These are phyloP conservation scores for Pantelozetes paolii DNA, from an alignment of 2,888 invertebrate species.

Conservation along the genomic window DNA sequence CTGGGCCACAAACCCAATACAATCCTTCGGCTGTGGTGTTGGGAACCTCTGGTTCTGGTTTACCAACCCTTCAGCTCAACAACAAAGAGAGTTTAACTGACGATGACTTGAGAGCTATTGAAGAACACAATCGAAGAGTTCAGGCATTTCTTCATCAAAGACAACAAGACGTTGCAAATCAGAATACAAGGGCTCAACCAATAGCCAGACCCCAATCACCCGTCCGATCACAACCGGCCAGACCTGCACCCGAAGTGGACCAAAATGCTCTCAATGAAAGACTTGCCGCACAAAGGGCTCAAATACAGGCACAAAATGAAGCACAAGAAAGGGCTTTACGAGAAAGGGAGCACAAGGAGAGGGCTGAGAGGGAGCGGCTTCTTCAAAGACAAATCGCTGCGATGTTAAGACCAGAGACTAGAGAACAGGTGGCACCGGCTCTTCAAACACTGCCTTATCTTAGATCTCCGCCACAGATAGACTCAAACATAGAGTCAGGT, in stretches of 20 bases:
- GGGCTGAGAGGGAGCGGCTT: constrained; percentile 24
- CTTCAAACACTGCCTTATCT: neutral
- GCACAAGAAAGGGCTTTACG: constrained; percentile 30
- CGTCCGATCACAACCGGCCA: neutral
- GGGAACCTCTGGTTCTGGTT: neutral
- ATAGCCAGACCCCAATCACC: neutral
- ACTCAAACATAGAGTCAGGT: no score
- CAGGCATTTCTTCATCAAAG: constrained; percentile 29
- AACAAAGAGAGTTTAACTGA: constrained; percentile 37
- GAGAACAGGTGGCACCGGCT: constrained; percentile 16
- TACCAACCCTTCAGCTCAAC: constrained; percentile 1
- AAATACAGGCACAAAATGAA: constrained; percentile 11
- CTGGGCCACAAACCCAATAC: neutral
- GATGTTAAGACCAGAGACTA: constrained; percentile 32
- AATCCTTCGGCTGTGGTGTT: constrained; percentile 10
- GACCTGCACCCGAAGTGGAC: neutral
- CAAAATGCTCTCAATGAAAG: neutral
- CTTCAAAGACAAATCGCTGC: constrained; percentile 14
- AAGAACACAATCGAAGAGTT: constrained; percentile 39
- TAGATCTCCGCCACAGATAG: neutral
- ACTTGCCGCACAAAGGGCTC: neutral
- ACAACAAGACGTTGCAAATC: constrained; percentile 23
- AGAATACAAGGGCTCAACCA: neutral
- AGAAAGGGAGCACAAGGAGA: constrained; percentile 20
- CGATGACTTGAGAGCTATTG: constrained; percentile 36